These are phyloP conservation scores for Ferrisia virgata DNA, from an alignment of 2,888 invertebrate species.

Conservation along the genomic window DNA sequence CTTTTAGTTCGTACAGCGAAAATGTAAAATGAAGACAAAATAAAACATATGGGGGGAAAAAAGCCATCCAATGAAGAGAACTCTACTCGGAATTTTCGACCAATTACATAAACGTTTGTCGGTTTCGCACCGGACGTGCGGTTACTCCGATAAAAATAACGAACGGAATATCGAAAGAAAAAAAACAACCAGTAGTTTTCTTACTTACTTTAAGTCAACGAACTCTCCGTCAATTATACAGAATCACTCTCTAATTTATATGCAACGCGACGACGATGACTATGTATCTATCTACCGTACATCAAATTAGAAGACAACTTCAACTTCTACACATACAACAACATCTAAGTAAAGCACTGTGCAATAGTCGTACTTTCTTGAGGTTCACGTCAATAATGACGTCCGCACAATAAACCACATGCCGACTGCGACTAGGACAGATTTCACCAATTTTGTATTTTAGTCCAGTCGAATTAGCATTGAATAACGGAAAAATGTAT, in stretches of 20 bases:
- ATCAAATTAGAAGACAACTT: not conserved
- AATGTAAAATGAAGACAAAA: not conserved
- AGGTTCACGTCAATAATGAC: no score
- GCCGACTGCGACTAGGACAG: no score
- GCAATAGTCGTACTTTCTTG: no score
- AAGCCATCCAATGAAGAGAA: not conserved
- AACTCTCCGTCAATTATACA: not conserved
- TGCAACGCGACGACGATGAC: not conserved
- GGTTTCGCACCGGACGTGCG: not conserved
- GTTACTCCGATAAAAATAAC: not conserved
- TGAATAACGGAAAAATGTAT: no score
- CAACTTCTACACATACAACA: not conserved
- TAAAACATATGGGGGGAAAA: no score
- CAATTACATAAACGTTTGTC: not conserved
- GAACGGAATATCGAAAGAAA: not conserved
- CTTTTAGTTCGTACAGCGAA: not conserved
- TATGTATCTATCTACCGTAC: not conserved
- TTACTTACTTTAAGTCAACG: not conserved
- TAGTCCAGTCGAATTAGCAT: no score
- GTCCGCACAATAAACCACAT: no score
- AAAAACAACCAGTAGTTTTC: not conserved
- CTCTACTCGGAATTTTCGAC: not conserved
- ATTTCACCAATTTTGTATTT: no score
- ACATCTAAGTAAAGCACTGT: no score
- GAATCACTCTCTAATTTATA: slow-evolving; percentile 8